Conservation (phyloP, 2,888 invertebrate species). For the Drosophila limbata region DNA sequence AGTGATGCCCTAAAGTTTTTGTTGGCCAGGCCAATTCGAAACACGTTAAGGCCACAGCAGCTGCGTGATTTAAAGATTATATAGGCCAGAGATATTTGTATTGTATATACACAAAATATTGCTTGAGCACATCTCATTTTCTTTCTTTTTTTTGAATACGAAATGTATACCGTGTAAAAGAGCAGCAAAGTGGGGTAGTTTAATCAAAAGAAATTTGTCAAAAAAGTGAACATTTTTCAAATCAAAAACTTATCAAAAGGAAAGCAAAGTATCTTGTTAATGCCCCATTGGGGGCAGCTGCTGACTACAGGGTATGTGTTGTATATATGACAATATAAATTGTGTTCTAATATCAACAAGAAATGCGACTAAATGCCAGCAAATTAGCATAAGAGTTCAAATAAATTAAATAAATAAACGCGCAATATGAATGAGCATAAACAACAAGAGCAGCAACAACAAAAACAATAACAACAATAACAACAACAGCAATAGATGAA, state of each 20-base stretch:
- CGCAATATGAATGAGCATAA: constrained; percentile 50
- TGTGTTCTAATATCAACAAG: constrained; percentile 53
- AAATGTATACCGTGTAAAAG: constrained; percentile 12
- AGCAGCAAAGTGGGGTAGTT: neutral
- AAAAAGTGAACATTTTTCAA: neutral
- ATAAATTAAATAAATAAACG: constrained; percentile 65
- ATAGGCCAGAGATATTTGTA: constrained; percentile 21
- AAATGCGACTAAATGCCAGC: constrained; percentile 58
- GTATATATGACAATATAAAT: constrained; percentile 27
- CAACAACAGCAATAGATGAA: neutral
- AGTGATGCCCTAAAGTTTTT: neutral
- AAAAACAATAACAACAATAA: constrained; percentile 6
- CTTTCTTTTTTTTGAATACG: neutral
- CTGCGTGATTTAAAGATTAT: constrained; percentile 53
- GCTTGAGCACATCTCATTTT: constrained; percentile 18
- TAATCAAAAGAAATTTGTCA: neutral
- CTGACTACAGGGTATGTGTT: neutral
- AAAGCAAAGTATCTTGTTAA: neutral
- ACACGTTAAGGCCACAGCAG: constrained; percentile 44
- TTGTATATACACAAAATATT: constrained; percentile 11
- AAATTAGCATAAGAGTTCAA: constrained; percentile 71
- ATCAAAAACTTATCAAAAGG: neutral
- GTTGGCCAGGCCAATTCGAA: constrained; percentile 31
- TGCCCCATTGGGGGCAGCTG: neutral
- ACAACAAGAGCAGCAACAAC: constrained; percentile 26